Conservation (phyloP, 2,797 vertebrate genomes). For the Carcharodon carcharias region DNA sequence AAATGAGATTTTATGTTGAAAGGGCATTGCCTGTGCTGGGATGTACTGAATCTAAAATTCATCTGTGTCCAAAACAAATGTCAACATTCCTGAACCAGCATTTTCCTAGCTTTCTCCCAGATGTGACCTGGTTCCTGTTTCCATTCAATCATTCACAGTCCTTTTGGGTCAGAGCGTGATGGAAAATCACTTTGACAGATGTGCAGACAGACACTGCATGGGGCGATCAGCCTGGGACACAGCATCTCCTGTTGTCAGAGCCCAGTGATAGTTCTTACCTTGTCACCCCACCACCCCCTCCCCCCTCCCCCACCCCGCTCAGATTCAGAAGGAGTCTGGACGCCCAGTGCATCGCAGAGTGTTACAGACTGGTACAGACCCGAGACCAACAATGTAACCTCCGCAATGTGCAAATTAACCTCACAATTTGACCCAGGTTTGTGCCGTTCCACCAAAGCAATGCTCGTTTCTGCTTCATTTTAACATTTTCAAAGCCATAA, state of each 20-base stretch:
- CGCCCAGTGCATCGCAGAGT: neutral
- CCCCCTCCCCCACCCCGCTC: too few species aligned
- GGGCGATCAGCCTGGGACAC: neutral
- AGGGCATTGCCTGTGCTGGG: neutral
- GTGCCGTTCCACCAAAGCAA: neutral
- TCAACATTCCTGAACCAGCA: neutral
- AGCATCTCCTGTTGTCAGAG: neutral
- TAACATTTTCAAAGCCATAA: neutral
- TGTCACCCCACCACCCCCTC: neutral
- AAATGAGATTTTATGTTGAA: neutral
- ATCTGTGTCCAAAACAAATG: neutral
- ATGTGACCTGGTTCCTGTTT: neutral
- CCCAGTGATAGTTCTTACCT: neutral
- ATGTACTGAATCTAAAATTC: neutral
- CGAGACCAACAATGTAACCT: neutral
- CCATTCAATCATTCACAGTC: neutral
- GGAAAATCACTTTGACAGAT: neutral
- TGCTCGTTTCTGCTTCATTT: neutral
- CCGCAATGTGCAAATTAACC: neutral
- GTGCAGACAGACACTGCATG: neutral
- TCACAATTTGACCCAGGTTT: neutral
- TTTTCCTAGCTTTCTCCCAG: conserved; percentile 19
- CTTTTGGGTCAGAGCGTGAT: neutral
- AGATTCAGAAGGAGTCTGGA: neutral
- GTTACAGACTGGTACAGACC: neutral